phyloP scores from a whole-genome alignment of 1,140 invertebrate genomes.

The Tyrophagus putrescentiae region DNA sequence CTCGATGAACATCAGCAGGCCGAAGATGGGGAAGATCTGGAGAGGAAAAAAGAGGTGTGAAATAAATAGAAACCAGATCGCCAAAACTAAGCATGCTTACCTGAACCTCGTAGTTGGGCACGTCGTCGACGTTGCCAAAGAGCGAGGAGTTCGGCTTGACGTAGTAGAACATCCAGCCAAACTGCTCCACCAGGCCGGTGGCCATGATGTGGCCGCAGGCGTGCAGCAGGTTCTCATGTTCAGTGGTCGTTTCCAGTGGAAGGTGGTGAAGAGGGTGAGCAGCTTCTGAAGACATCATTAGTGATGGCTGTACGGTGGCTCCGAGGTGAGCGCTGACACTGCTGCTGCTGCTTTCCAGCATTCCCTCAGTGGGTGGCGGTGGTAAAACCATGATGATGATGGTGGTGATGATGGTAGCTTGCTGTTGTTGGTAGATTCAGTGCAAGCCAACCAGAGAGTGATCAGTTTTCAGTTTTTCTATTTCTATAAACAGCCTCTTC shows the following conservation, averaged over 20 bases:
- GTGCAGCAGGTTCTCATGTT: neutral
- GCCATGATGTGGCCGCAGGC: neutral
- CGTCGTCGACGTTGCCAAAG: constrained; percentile 11
- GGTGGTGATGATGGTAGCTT: neutral
- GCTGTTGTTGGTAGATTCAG: neutral
- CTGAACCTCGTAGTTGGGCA: constrained; percentile 23
- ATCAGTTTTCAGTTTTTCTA: no score
- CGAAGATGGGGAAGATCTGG: constrained; percentile 16
- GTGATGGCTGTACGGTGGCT: neutral
- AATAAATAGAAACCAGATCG: constrained; percentile 46
- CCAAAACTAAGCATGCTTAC: constrained; percentile 51
- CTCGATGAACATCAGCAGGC: constrained; percentile 7
- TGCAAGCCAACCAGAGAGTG: neutral
- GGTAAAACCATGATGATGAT: constrained; percentile 4
- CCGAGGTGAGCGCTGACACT: neutral
- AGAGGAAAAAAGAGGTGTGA: neutral
- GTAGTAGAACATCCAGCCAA: constrained; percentile 23
- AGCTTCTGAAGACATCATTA: no score
- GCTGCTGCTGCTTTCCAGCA: neutral
- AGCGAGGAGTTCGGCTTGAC: constrained; percentile 14
- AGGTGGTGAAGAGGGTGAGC: neutral
- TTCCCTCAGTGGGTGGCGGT: neutral
- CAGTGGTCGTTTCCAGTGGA: neutral
- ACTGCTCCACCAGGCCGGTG: constrained; percentile 10
- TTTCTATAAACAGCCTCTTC: no score